Conservation (phyloP, 1,140 invertebrate species). For the Trichoplusia ni region DNA sequence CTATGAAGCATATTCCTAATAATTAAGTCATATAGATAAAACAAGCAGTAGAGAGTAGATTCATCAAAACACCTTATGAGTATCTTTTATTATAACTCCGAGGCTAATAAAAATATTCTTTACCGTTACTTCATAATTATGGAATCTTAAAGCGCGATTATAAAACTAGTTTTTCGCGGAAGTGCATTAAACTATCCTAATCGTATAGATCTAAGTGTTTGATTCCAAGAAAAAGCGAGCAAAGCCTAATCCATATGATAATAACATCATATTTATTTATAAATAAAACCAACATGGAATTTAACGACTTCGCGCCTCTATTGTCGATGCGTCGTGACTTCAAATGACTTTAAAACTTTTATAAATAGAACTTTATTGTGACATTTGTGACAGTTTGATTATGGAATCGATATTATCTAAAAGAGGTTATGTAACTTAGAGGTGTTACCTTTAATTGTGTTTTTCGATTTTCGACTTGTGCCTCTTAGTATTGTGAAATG, state of each 20-base stretch:
- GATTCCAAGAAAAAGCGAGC: background rate
- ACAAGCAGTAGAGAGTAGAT: too few relatives aligned
- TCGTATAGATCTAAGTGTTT: background rate
- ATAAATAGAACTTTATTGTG: slow-evolving; percentile 20
- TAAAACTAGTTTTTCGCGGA: too few relatives aligned
- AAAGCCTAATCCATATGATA: background rate
- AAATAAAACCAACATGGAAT: slow-evolving; percentile 12
- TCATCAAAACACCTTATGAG: too few relatives aligned
- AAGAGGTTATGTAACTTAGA: slow-evolving; percentile 13
- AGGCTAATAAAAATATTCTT: too few relatives aligned
- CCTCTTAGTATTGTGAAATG: too few relatives aligned
- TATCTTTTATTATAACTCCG: too few relatives aligned
- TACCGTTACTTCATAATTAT: too few relatives aligned
- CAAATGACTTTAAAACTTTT: slow-evolving; percentile 14
- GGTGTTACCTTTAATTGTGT: background rate
- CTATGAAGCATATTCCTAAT: too few relatives aligned
- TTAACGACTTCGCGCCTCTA: background rate
- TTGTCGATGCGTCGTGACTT: slow-evolving; percentile 1
- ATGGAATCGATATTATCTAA: slow-evolving; percentile 5
- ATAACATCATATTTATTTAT: slow-evolving; percentile 12
- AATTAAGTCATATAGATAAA: too few relatives aligned
- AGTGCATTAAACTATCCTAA: too few relatives aligned
- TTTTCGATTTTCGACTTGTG: too few relatives aligned
- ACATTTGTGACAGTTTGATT: slow-evolving; percentile 11
- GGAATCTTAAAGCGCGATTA: too few relatives aligned